Evolutionary conservation across 2,113 vertebrate species (phyloP).

Genomic region (Varanus komodoensis): DNA sequence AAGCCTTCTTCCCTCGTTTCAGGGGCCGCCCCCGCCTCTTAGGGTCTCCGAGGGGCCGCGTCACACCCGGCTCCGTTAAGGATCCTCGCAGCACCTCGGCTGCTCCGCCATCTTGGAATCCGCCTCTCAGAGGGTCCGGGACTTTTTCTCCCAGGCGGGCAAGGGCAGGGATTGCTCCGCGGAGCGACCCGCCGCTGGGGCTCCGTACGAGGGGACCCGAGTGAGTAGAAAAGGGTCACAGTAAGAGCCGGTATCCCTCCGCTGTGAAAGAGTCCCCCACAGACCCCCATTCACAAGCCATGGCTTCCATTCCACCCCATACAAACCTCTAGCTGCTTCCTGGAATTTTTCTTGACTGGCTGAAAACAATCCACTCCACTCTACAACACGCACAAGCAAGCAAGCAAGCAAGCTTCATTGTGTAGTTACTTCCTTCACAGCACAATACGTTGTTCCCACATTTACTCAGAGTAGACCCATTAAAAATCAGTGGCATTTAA

Average conservation of each 20-base stretch:
- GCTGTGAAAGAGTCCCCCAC: constrained; percentile 15
- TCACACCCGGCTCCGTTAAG: not conserved
- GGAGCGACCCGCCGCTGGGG: constrained; percentile 12
- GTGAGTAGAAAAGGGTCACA: not conserved
- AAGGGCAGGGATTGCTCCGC: constrained; percentile 33
- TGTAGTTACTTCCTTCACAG: no score
- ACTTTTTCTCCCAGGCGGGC: constrained; percentile 30
- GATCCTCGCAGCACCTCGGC: not conserved
- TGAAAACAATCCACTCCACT: not conserved
- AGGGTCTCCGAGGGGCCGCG: not conserved
- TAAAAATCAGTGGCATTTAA: no score
- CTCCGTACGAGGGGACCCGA: not conserved
- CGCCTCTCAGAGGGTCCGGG: not conserved
- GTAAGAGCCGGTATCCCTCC: not conserved
- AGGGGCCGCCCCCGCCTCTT: not conserved
- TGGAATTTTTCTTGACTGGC: no score
- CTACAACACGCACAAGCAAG: no score
- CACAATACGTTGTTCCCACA: no score
- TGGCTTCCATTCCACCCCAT: not conserved
- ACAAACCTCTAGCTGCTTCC: not conserved
- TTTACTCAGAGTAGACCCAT: no score
- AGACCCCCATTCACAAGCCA: not conserved
- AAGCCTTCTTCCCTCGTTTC: not conserved
- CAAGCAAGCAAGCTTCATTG: no score
- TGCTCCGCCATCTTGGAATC: constrained; percentile 21